Evolutionary conservation across 2,888 invertebrate genomes (phyloP), one percentile per base, ranked within the genome.

Genomic region (Caenorhabditis afra): DNA sequence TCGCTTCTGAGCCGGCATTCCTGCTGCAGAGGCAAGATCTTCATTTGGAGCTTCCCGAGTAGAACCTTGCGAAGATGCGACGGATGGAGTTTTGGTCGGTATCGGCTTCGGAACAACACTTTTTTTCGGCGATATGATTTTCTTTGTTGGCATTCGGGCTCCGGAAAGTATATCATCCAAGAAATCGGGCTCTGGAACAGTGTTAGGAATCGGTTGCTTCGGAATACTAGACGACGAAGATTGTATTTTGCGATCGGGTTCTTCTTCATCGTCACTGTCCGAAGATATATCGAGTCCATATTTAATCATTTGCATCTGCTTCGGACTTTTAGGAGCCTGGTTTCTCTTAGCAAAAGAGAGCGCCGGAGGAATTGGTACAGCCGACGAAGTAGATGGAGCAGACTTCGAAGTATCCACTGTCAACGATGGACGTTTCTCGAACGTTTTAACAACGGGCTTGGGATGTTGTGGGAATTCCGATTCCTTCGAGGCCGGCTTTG

Each of bases 101-200:
- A 35, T 7, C 8, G 29, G 49, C 16, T 62, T 47, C 29, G 29
- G 29, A 29, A 29, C 29, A 29, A 29, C 29, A 29, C 4, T 7
- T 29, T 29, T 29, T 7, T 29, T 29, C 29, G 7, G 22, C 18
- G 4, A 47, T 4, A 18, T n/a, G 16, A 8, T 7, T 10, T 16
- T 49, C 22, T 29, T 52, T 23, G 23, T 62, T 4, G 14, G 14
- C 16, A 49, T 50, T 20, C 49, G 49, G 8, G 62, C 62, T 0
- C 62, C 62, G n/a, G 50, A 23, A 14, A 62, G 50, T 14, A 62
- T 50, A 18, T 62, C 62, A 4, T 16, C n/a, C 2, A 23, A 14
- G 10, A 62, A 35, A 50, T 62, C 62, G 29, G 29, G 4, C 7
- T 29, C 4, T 29, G 4, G 29, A 29, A 7, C 29, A 5, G 29